A percentile compares a stretch with the other conserved stretches of the same genome.
These are phyloP conservation scores for Metellina segmentata DNA, from an alignment of 2,888 invertebrate genomes.

Conservation along the genomic window DNA sequence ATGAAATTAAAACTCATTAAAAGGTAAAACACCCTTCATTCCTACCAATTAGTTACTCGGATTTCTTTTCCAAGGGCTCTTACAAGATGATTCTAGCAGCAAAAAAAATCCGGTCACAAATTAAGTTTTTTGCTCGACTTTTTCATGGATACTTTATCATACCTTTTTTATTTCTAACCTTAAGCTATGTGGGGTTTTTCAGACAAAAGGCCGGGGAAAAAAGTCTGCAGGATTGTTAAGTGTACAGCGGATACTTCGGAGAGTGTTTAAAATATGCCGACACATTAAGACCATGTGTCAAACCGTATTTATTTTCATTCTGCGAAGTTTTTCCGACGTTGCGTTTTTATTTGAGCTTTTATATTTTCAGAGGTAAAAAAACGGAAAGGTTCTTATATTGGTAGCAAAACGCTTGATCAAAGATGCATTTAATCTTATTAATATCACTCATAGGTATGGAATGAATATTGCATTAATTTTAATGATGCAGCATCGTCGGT, in stretches of 20 bases:
- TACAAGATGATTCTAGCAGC: neutral
- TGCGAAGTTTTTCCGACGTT: neutral
- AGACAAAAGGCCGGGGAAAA: neutral
- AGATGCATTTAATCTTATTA: neutral
- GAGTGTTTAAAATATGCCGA: neutral
- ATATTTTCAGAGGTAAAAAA: neutral
- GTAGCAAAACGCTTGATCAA: neutral
- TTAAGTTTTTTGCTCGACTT: constrained; percentile 7
- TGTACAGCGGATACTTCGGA: neutral
- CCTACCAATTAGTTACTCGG: constrained; percentile 26
- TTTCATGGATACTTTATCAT: neutral
- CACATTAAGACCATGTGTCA: constrained; percentile 16
- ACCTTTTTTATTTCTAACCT: neutral
- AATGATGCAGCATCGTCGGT: too few species aligned
- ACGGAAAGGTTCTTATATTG: neutral
- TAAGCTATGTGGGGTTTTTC: neutral
- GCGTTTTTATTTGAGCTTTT: neutral
- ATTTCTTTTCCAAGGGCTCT: constrained; percentile 1
- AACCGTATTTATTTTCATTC: constrained; percentile 28
- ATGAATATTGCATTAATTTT: too few species aligned
- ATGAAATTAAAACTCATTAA: constrained; percentile 48
- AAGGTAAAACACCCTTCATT: neutral
- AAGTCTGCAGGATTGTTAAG: neutral
- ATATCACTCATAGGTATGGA: neutral
- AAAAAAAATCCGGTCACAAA: neutral